These are phyloP conservation scores for Hydrozoanthus tunicans DNA, from an alignment of 64 coral and sea anemone genomes.

Conservation along the genomic window DNA sequence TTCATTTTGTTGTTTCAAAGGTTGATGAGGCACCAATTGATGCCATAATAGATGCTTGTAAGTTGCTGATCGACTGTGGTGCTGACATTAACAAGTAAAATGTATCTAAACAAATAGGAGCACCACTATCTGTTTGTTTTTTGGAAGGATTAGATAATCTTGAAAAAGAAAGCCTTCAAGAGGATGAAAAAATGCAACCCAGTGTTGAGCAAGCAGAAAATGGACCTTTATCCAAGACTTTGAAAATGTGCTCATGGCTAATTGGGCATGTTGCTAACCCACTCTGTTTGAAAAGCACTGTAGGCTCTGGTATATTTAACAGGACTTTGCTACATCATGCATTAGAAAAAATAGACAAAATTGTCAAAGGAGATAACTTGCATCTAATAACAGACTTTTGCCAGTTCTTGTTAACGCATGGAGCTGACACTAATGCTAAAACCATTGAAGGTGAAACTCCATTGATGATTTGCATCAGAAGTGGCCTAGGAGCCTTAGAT, in stretches of 20 bases:
- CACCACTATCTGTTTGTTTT: background rate
- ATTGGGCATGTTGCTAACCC: background rate
- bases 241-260: conserved; percentile 21
- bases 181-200: background rate
- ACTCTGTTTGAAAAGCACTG: background rate
- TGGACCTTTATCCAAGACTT: background rate
- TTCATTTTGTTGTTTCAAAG: background rate
- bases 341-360: background rate
- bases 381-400: conserved; percentile 12
- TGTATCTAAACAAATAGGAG: too few relatives aligned
- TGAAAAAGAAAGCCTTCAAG: background rate
- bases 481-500: background rate
- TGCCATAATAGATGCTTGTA: conserved; percentile 30
- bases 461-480: background rate
- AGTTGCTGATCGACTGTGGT: conserved; percentile 16
- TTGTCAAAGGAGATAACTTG: background rate
- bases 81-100: conserved; percentile 8
- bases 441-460: background rate
- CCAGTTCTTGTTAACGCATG: background rate
- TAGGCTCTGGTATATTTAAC: background rate
- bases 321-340: background rate
- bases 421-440: conserved; percentile 7
- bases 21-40: conserved; percentile 6
- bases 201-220: background rate
- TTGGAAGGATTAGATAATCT: background rate